phyloP scores from a whole-genome alignment of 2,888 invertebrate genomes.

The Polia nebulosa region DNA sequence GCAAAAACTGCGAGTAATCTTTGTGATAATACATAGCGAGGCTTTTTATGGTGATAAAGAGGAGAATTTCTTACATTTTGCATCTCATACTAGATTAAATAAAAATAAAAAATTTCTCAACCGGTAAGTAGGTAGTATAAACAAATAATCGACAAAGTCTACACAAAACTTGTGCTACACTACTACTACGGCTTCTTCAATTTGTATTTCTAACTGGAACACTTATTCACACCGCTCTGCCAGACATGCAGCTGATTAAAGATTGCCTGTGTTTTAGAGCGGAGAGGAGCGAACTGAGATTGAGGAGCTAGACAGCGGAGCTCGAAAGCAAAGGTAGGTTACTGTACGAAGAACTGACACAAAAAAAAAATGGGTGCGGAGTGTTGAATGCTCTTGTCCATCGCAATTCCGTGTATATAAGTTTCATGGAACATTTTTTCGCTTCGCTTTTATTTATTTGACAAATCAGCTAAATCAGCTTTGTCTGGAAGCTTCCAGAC shows the following conservation, averaged over 20 bases:
- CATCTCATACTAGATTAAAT: no score
- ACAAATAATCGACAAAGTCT: constrained; percentile 11
- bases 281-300: background rate
- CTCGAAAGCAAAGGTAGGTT: no score
- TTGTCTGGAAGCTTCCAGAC: no score
- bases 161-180: constrained; percentile 17
- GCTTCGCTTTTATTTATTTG: no score
- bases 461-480: no score
- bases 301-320: background rate
- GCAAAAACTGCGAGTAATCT: no score
- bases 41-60: no score
- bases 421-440: no score
- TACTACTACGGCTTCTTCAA: constrained; percentile 31
- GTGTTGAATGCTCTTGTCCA: background rate
- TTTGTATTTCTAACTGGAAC: constrained; percentile 37
- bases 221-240: constrained; percentile 11
- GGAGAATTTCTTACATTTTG: background rate
- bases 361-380: no score
- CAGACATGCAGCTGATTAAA: constrained; percentile 36
- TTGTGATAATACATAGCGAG: no score
- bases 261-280: background rate
- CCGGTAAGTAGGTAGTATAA: background rate
- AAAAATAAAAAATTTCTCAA: background rate
- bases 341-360: background rate
- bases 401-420: background rate